Conservation (phyloP, 1,140 invertebrate species). For the Leptinotarsa defecta region DNA sequence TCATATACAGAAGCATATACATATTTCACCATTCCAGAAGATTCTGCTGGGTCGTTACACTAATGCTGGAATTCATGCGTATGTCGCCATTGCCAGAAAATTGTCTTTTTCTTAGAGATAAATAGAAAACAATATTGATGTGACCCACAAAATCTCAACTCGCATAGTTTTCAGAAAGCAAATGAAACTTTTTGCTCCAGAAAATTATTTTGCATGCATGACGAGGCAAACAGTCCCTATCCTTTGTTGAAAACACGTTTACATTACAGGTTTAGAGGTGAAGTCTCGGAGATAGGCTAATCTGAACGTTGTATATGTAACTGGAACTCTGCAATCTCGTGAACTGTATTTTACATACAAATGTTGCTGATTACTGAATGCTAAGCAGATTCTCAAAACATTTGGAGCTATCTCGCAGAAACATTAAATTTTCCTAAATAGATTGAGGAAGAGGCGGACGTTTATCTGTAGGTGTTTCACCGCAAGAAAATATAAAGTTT, state of each 20-base stretch:
- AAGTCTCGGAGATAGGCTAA: neutral
- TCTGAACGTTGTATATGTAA: conserved; percentile 7
- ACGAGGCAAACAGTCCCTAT: conserved; percentile 10
- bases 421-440: neutral
- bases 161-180: neutral
- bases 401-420: neutral
- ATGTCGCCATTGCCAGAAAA: too few species aligned
- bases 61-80: too few species aligned
- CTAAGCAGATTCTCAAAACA: conserved; percentile 10
- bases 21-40: too few species aligned
- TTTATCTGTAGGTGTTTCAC: neutral
- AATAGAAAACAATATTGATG: neutral
- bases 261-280: conserved; percentile 1
- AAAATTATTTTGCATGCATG: conserved; percentile 1
- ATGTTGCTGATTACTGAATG: conserved; percentile 20
- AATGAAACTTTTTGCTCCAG: neutral
- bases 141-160: neutral
- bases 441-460: neutral
- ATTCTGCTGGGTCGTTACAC: too few species aligned
- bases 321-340: conserved; percentile 1
- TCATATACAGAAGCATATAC: too few species aligned
- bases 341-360: conserved; percentile 22
- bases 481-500: too few species aligned
- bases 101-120: too few species aligned
- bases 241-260: conserved; percentile 4